phyloP scores from a whole-genome alignment of 2,888 invertebrate species.

The Zygothrica quintamaculata region DNA sequence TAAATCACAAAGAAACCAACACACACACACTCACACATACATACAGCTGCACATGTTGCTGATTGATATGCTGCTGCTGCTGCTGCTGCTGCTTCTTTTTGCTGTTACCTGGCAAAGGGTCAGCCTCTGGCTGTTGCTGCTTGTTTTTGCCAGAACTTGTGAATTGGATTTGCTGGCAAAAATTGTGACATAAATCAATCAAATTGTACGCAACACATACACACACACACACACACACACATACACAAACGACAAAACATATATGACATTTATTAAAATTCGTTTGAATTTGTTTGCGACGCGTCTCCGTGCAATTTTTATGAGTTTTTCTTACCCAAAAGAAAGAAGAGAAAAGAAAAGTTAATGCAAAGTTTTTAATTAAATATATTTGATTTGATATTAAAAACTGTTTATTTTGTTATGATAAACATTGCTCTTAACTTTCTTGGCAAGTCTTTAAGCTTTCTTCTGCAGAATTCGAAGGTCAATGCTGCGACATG shows the following conservation, averaged over 20 bases:
- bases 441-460: constrained; percentile 1
- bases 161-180: constrained; percentile 38
- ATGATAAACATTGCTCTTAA: not conserved
- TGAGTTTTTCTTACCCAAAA: too few relatives aligned
- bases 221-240: too few relatives aligned
- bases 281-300: constrained; percentile 27
- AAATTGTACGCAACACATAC: constrained; percentile 22
- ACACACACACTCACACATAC: constrained; percentile 5
- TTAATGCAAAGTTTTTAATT: too few relatives aligned
- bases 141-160: constrained; percentile 5
- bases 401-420: too few relatives aligned
- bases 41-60: constrained; percentile 39
- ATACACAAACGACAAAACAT: constrained; percentile 38
- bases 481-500: constrained; percentile 33
- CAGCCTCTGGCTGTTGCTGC: constrained; percentile 3
- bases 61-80: constrained; percentile 14
- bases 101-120: constrained; percentile 13
- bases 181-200: constrained; percentile 72
- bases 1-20: constrained; percentile 20
- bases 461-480: constrained; percentile 1
- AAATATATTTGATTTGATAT: too few relatives aligned
- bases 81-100: not conserved
- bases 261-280: constrained; percentile 61
- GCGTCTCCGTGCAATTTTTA: constrained; percentile 18
- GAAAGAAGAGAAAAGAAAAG: too few relatives aligned